Evolutionary conservation across 1,140 invertebrate species (phyloP).

Genomic region (Lepidurus packardi): DNA sequence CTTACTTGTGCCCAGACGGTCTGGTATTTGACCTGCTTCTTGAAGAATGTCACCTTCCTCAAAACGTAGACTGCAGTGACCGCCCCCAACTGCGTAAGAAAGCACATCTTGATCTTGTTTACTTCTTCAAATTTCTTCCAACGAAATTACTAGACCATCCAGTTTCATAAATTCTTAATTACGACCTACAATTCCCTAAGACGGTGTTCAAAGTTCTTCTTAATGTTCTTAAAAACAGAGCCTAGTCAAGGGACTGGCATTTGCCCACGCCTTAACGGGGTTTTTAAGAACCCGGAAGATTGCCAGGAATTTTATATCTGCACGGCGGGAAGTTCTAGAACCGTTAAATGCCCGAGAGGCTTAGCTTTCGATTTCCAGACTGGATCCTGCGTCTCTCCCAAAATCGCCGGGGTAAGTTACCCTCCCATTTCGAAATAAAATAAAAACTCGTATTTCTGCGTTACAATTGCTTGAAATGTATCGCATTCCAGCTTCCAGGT

Average conservation of each 20-base stretch:
- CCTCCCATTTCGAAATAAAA: not conserved
- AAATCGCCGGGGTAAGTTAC: conserved; percentile 27
- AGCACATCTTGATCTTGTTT: not conserved
- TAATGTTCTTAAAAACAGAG: not conserved
- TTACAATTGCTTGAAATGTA: too few species aligned
- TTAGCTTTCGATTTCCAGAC: conserved; percentile 10
- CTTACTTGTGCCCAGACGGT: conserved; percentile 10
- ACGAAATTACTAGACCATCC: too few species aligned
- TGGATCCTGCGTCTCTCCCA: conserved; percentile 16
- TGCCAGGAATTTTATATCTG: conserved; percentile 25
- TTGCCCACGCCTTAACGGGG: conserved; percentile 23
- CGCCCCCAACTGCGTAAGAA: conserved; percentile 8
- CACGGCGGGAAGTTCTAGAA: conserved; percentile 13
- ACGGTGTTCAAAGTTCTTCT: not conserved
- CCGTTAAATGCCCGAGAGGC: conserved; percentile 18
- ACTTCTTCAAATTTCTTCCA: not conserved
- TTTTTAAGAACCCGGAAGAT: not conserved
- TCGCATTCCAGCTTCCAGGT: not conserved
- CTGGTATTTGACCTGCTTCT: conserved; percentile 12
- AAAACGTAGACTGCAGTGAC: conserved; percentile 6
- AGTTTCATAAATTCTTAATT: too few species aligned
- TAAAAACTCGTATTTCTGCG: too few species aligned
- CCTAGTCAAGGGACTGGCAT: conserved; percentile 11
- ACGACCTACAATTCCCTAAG: too few species aligned
- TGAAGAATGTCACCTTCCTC: conserved; percentile 24